Base-by-base conservation (phyloP, 2,113 vertebrate species). In the Rostratula benghalensis region DNA sequence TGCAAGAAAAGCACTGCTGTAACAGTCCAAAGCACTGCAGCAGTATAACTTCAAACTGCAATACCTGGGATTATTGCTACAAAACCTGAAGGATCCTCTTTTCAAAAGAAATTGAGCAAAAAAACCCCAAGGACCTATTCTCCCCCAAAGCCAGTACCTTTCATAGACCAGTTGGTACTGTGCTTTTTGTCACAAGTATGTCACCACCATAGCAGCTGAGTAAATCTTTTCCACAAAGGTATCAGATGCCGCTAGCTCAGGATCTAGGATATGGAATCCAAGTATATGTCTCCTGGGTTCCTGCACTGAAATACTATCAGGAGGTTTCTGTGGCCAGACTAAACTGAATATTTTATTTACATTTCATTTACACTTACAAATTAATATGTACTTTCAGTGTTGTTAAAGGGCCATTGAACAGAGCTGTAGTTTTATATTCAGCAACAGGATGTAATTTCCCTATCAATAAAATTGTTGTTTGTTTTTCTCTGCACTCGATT, bases 391-490 rank as follows among this genome's bases (percentile, higher is more conserved):
- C 67, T 92, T 96, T 76, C 93, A 64, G 0, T 69, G 87, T 77
- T 81, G 90, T 83, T 88, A 96, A 95, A 95, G 93, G 91, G 45
- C 90, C 74, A 56, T 77, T 93, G 96, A 96, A 88, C 80, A 89
- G 75, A 88, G 68, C 71, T 86, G 67, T 94, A 95, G 90, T 95
- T 97, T 97, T 94, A 95, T 97, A 96, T 96, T 92, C 90, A 96
- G 93, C 89, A 98, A 97, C 65, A 95, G 80, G 94, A 96, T 96
- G 91, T 91, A 97, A 97, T 98, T 98, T 98, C 71, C 89, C 97
- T 97, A 96, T 97, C 95, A 97, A 97, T 96, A 97, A 96, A 97
- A 97, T 96, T 96, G 93, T 86, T 97, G 95, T 96, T 97, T 97
- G 95, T 95, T 98, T 97, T 97, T 93, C 95, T 95, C 81, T 94